Evolutionary conservation across 2,797 vertebrate species (phyloP).

Genomic region (Morelia viridis): DNA sequence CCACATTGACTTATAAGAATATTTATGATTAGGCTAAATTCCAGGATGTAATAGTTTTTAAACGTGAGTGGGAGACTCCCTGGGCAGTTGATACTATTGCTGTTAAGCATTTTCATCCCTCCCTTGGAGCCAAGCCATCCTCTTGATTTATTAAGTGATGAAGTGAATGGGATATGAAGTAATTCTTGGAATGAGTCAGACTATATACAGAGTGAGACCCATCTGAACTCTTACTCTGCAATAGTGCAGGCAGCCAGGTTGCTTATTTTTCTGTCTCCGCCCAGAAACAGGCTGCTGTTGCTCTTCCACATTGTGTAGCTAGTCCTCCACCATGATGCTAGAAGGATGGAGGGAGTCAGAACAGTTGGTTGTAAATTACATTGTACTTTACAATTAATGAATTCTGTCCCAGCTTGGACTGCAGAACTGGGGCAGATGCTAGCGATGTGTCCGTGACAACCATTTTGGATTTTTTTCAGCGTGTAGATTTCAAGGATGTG

Average conservation of each 20-base stretch:
- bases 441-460: neutral
- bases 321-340: neutral
- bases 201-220: neutral
- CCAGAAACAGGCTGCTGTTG: neutral
- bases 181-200: neutral
- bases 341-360: too few relatives aligned
- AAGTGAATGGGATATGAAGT: neutral
- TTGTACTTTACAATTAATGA: neutral
- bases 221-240: neutral
- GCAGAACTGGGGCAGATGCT: neutral
- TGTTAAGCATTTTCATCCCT: neutral
- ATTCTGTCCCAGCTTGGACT: neutral
- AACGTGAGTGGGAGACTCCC: neutral
- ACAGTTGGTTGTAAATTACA: too few relatives aligned
- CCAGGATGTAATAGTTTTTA: neutral
- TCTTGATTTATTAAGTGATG: neutral
- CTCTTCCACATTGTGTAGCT: neutral
- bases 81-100: neutral
- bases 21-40: neutral
- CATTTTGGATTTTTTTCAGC: neutral
- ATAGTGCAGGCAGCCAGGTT: neutral
- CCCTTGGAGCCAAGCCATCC: too few relatives aligned
- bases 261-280: neutral
- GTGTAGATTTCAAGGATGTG: neutral
- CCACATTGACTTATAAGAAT: neutral